Evolutionary conservation across 2,113 vertebrate genomes (phyloP), one percentile per base, ranked within the genome.

Genomic region (Etia nguti): DNA sequence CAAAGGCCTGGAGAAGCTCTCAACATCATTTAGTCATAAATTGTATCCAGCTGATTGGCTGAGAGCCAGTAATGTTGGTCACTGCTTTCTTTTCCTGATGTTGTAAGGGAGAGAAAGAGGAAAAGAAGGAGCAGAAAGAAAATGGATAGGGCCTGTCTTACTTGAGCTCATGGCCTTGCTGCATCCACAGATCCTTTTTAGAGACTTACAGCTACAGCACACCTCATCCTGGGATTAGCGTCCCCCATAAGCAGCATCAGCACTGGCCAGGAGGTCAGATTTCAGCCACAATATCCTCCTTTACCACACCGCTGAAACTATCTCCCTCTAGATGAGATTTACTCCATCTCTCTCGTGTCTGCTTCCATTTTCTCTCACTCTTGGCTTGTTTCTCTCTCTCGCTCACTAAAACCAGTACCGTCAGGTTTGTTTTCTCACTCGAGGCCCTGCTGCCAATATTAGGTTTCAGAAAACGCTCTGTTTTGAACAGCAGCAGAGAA

Each of bases 11-110:
- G 80, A 91, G 89, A 93, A 92, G 89, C 89, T 89, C 94, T 95
- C 89, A 86, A 57, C 89, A 89, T 80, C 60, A 54, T 94, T 93
- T 82, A 79, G 73, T 88, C 84, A 84, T 88, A 95, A 95, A 96
- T 95, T 91, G 88, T 88, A 95, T 94, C 87, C 95, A 95, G 95
- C 95, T 96, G 96, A 96, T 95, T 95, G 96, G 96, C 90, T 12
- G n/a, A 6, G n/a, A 75, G 93, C 95, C 95, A 96, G 89, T 73
- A 4, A 50, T 83, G 88, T 89, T 87, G 90, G 79, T 85, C 79
- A 41, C 84, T 34, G 59, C 82, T 57, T 81, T 80, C 56, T 85
- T 77, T 79, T 84, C 36, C 62, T 85, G 34, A 43, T 80, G 79
- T 81, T 55, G 2, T 16, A 86, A 75, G 38, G 85, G 65, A 59